Evolutionary conservation across 2,888 invertebrate genomes (phyloP).

Genomic region (Alcis repandata): DNA sequence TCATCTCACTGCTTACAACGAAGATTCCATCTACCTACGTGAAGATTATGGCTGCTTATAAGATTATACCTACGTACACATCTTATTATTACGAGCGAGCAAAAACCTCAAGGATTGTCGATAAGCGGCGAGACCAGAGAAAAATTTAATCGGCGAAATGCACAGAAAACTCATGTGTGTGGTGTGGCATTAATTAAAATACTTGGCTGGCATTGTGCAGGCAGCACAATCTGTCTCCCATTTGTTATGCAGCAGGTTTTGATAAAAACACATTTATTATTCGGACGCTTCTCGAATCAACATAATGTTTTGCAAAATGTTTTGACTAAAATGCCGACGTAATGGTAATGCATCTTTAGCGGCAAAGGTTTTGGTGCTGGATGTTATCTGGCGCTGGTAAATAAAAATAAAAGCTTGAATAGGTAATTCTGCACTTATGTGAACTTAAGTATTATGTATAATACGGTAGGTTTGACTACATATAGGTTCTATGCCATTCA

Average conservation of each 20-base stretch:
- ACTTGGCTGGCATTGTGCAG: conserved; percentile 64
- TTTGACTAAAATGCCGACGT: conserved; percentile 44
- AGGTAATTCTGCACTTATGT: not conserved
- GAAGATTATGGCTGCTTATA: conserved; percentile 8
- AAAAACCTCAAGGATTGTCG: conserved; percentile 47
- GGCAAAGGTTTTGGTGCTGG: conserved; percentile 13
- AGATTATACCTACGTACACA: conserved; percentile 13
- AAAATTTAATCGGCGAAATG: conserved; percentile 69
- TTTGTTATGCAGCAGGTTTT: conserved; percentile 55
- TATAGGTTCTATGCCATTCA: no score
- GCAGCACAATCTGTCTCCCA: conserved; percentile 66
- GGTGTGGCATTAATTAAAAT: conserved; percentile 80
- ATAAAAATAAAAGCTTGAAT: not conserved
- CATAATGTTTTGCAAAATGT: conserved; percentile 52
- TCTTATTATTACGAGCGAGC: conserved; percentile 25
- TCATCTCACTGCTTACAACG: conserved; percentile 10
- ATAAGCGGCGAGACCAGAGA: conserved; percentile 53
- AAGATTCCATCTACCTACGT: conserved; percentile 20
- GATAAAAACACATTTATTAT: conserved; percentile 61
- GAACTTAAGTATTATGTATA: no score
- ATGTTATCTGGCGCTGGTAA: not conserved
- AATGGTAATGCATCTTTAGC: conserved; percentile 23
- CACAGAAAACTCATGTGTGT: conserved; percentile 70
- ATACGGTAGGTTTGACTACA: no score
- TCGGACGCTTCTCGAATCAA: conserved; percentile 48